Percentiles rank a stretch among this genome's conserved stretches.
phyloP scores from a whole-genome alignment of 2,888 invertebrate species.

The Poecilobothrus nobilitatus region DNA sequence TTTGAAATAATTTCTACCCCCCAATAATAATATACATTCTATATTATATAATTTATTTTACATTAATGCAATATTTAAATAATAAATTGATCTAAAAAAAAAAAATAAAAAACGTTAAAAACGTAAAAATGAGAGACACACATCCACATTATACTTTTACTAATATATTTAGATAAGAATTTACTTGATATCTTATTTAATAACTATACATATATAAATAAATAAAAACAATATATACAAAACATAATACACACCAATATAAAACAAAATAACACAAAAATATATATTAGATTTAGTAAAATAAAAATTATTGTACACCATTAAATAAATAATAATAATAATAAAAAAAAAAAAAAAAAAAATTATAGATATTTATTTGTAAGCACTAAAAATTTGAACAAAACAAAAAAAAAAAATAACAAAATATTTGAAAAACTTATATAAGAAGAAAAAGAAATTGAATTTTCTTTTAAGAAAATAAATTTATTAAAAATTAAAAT shows the following conservation, averaged over 20 bases:
- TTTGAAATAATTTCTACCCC: too few species aligned
- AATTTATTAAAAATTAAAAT: too few species aligned
- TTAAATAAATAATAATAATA: slow-evolving; percentile 9
- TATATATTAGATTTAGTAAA: slow-evolving; percentile 23
- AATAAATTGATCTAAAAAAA: not conserved
- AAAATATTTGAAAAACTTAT: slow-evolving; percentile 12
- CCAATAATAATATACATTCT: too few species aligned
- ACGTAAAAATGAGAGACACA: not conserved
- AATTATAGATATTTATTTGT: slow-evolving; percentile 21
- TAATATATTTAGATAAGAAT: slow-evolving; percentile 2
- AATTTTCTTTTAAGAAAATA: slow-evolving; percentile 7
- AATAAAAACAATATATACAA: not conserved
- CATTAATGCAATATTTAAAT: too few species aligned
- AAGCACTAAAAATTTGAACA: not conserved
- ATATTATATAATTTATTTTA: too few species aligned
- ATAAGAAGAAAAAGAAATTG: slow-evolving; percentile 9
- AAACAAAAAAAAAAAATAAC: slow-evolving; percentile 23
- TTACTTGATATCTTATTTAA: not conserved
- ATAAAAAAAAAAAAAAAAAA: slow-evolving; percentile 23
- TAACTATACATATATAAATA: too few species aligned
- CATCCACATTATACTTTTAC: not conserved
- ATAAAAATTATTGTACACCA: slow-evolving; percentile 18
- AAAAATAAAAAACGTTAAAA: too few species aligned
- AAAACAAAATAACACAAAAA: slow-evolving; percentile 20
- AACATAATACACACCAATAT: not conserved